phyloP scores from a whole-genome alignment of 2,797 vertebrate genomes.

The Podarcis lilfordi region DNA sequence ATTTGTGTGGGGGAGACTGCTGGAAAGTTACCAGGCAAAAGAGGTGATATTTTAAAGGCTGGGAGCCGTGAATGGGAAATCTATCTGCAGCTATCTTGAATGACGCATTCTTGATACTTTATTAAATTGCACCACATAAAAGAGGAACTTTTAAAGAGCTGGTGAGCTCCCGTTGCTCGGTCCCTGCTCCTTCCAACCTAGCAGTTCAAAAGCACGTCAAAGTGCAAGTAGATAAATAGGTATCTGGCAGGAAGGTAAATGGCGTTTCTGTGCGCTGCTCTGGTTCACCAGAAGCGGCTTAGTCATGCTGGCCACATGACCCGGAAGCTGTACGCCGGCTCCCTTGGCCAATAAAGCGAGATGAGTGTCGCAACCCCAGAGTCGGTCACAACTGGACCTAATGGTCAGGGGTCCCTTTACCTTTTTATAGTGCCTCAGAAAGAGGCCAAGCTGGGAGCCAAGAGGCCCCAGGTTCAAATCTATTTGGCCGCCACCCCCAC shows the following conservation, averaged over 20 bases:
- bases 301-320: no score
- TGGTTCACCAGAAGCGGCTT: no score
- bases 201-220: no score
- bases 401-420: no score
- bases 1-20: background rate
- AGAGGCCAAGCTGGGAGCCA: background rate
- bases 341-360: no score
- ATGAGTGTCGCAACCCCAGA: no score
- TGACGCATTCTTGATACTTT: conserved; percentile 2
- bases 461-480: background rate
- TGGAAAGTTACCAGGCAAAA: conserved; percentile 25
- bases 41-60: conserved; percentile 3
- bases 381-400: no score
- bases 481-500: background rate
- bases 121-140: conserved; percentile 1
- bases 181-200: no score
- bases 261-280: no score
- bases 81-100: conserved; percentile 1
- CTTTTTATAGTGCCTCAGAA: background rate
- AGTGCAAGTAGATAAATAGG: no score
- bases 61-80: background rate
- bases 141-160: background rate
- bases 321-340: no score
- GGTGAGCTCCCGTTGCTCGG: background rate
- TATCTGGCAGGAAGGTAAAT: no score